A percentile compares a stretch with the other conserved stretches of the same genome.
Conservation (phyloP, 2,113 vertebrate species). For the Hepsetus odoe region DNA sequence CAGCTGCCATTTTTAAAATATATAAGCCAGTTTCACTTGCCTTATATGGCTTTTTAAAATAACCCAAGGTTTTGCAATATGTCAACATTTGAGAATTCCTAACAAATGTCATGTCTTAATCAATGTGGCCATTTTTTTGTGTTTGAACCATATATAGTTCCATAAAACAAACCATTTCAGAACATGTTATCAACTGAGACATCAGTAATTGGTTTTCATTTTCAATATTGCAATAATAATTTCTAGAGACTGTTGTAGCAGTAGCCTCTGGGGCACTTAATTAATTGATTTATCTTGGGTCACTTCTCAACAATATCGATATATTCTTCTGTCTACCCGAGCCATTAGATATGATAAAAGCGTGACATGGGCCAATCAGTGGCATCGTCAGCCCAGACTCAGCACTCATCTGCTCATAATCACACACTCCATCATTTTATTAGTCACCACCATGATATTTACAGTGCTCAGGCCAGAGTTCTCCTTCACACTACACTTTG, state of each 20-base stretch:
- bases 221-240: constrained; percentile 59
- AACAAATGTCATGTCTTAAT: no score
- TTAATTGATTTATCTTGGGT: constrained; percentile 59
- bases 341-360: constrained; percentile 55
- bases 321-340: constrained; percentile 47
- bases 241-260: constrained; percentile 30
- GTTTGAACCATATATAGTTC: constrained; percentile 15
- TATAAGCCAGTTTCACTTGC: no score
- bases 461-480: constrained; percentile 36
- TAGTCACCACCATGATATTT: constrained; percentile 45
- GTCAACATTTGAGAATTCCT: no score
- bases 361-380: constrained; percentile 38
- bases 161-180: constrained; percentile 40
- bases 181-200: constrained; percentile 48
- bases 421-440: constrained; percentile 55
- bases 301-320: constrained; percentile 56
- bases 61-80: no score
- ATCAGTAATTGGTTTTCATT: constrained; percentile 61
- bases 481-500: constrained; percentile 4
- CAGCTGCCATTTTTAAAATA: no score
- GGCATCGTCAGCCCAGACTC: constrained; percentile 33
- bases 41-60: no score
- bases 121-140: no score
- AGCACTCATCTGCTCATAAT: constrained; percentile 44
- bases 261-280: constrained; percentile 46